Evolutionary conservation across 2,888 invertebrate species (phyloP), one percentile per base, ranked within the genome.

Genomic region (Oscheius onirici): DNA sequence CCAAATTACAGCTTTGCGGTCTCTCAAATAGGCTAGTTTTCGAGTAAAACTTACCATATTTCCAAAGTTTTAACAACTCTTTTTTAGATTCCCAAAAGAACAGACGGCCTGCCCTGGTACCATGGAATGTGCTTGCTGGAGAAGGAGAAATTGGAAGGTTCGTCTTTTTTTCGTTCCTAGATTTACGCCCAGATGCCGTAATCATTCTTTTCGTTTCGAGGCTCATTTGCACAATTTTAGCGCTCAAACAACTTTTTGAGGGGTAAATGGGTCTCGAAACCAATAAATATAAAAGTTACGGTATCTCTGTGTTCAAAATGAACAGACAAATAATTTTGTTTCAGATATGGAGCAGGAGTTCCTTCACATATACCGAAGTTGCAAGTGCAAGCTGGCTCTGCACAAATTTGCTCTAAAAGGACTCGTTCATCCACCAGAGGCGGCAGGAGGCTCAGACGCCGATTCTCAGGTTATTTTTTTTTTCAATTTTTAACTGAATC

Each of bases 281-380:
- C n/a, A n/a, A n/a, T n/a, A n/a, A n/a, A n/a, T n/a, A n/a, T n/a
- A n/a, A n/a, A n/a, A n/a, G n/a, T n/a, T n/a, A n/a, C n/a, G n/a
- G n/a, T n/a, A n/a, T n/a, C n/a, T n/a, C n/a, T n/a, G n/a, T n/a
- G n/a, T n/a, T n/a, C n/a, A n/a, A n/a, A n/a, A n/a, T n/a, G n/a
- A n/a, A n/a, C n/a, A n/a, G n/a, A n/a, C n/a, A n/a, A n/a, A n/a
- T n/a, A n/a, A n/a, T n/a, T 8, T 22, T 2, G 43, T 76, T 76
- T 5, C 72, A 76, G 81, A 78, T 54, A 80, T 81, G 81, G 73
- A 72, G 40, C 3, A 46, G 11, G 79, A 80, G 24, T 81, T 81
- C 57, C 46, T 76, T 20, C 52, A 66, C 10, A 75, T 76, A 22
- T 80, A 80, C 69, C 43, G 63, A 2, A 61, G 22, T n/a, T 66